Conservation (phyloP, 2,797 vertebrate species). For the Lepilemur septentrionalis region DNA sequence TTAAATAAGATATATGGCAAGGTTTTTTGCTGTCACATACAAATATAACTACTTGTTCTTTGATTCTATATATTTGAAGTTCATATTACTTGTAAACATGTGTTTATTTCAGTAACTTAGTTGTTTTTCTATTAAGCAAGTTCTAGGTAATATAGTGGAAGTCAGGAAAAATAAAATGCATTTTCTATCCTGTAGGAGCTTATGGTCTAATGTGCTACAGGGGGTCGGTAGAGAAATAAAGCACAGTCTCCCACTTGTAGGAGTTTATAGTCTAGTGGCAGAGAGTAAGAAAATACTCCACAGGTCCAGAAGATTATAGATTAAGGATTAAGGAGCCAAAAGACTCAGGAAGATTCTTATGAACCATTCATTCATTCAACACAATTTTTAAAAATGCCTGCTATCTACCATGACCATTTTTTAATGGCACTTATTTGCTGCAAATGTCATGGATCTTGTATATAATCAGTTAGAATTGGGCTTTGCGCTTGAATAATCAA, state of each 20-base stretch:
- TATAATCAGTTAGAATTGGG: background rate
- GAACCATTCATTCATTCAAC: background rate
- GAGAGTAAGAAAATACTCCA: background rate
- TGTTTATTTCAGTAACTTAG: background rate
- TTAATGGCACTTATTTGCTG: background rate
- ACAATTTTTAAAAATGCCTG: background rate
- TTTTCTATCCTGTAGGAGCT: background rate
- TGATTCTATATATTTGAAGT: background rate
- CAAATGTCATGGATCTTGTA: background rate
- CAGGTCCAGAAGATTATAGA: background rate
- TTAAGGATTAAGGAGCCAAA: background rate
- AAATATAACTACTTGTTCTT: background rate
- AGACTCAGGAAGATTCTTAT: background rate
- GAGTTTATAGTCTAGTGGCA: background rate
- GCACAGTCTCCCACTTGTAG: background rate
- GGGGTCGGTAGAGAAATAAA: background rate
- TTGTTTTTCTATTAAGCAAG: background rate
- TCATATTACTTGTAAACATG: conserved; percentile 1
- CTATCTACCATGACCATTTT: background rate
- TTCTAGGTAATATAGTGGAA: background rate
- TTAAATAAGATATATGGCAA: conserved; percentile 11
- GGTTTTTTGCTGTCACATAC: background rate
- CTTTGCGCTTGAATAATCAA: background rate
- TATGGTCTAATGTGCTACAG: background rate
- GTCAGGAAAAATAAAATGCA: background rate